Evolutionary conservation across 2,888 invertebrate species (phyloP), one percentile per base, ranked within the genome.

Genomic region (Drosophila putrida): DNA sequence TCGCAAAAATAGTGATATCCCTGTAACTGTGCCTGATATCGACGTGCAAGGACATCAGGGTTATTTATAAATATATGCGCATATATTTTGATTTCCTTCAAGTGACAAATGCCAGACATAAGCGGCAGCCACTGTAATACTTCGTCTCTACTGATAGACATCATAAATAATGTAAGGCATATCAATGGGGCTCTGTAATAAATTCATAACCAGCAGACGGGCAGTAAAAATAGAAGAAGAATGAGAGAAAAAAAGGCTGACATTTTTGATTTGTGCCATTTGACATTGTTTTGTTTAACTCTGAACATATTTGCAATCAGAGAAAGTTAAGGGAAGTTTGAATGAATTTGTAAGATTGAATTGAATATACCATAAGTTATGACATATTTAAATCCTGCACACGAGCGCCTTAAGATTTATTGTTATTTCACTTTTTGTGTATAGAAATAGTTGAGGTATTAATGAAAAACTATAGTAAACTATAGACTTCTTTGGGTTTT

Each of bases 101-200:
- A 73, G 75, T 71, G 80, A 82, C 85, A 82, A 82, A 75, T 61
- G 67, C 68, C 67, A 69, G 71, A 74, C 61, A 41, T 60, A 53
- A 38, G 44, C 49, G 38, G 35, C 54, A 20, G 65, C 38, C 67
- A 44, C 13, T 20, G 62, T 57, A 55, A 60, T 51, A 28, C 67
- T 46, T 64, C 50, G 63, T 53, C 61, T 75, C 54, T 36, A 54
- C 53, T 53, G 66, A 73, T 75, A 71, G 71, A 75, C 46, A 68
- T 78, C 86, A 83, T 83, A 86, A 86, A 86, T 83, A 82, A 86
- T 71, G 63, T 50, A 33, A n/a, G 63, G 67, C 75, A 75, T 79
- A 82, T 83, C 83, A 71, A 82, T 78, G 58, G 65, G 58, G 65
- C 64, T 53, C 55, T 51, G 59, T 73, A 74, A 86, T 76, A 86